These are phyloP conservation scores for Ophiodon elongatus DNA, from an alignment of 2,113 vertebrate species.

Conservation along the genomic window DNA sequence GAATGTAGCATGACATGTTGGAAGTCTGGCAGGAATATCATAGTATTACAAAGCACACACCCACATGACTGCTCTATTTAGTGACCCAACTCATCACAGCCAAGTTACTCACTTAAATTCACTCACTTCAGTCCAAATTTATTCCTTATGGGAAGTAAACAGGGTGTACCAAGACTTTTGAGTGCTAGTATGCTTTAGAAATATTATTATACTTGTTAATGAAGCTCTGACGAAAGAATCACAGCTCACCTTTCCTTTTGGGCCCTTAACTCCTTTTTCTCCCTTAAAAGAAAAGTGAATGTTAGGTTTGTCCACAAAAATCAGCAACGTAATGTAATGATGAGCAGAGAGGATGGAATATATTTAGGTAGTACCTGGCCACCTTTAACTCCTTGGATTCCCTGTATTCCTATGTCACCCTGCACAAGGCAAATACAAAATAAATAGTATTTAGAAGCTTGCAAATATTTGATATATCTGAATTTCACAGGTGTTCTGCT, in stretches of 20 bases:
- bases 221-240: background rate
- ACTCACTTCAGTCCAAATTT: too few relatives aligned
- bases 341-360: background rate
- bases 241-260: constrained; percentile 80
- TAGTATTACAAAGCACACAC: constrained; percentile 16
- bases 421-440: constrained; percentile 56
- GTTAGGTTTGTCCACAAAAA: constrained; percentile 1
- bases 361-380: constrained; percentile 70
- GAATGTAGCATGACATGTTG: background rate
- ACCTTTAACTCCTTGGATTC: constrained; percentile 78
- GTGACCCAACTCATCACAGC: background rate
- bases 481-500: background rate
- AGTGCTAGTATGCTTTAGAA: background rate
- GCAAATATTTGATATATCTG: constrained; percentile 6
- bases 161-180: background rate
- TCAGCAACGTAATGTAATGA: background rate
- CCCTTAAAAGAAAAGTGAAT: constrained; percentile 61
- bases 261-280: constrained; percentile 76
- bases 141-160: background rate
- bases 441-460: background rate
- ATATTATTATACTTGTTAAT: background rate
- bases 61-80: background rate
- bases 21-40: background rate
- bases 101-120: background rate
- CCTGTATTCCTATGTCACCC: constrained; percentile 80